Evolutionary conservation across 2,797 vertebrate species (phyloP).

Genomic region (Trichosurus vulpecula): DNA sequence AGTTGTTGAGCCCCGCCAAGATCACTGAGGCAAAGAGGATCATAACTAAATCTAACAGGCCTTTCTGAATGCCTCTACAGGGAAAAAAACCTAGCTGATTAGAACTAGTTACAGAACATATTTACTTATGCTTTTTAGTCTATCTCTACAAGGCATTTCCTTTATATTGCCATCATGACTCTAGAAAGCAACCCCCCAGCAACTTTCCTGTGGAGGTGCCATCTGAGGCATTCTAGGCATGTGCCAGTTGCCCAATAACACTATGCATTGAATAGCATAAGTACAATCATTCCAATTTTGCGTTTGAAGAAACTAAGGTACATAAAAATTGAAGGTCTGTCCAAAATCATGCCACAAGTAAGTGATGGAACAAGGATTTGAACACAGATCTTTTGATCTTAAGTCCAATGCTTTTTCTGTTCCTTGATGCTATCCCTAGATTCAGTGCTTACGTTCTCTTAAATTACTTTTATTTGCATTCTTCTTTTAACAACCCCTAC

Average conservation of each 20-base stretch:
- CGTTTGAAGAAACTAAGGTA: neutral
- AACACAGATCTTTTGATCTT: neutral
- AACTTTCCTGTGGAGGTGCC: neutral
- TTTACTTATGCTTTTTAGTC: neutral
- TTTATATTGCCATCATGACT: neutral
- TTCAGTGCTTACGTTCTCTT: neutral
- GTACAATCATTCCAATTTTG: neutral
- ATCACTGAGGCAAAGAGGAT: neutral
- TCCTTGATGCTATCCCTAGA: neutral
- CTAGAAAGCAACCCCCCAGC: neutral
- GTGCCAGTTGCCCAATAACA: neutral
- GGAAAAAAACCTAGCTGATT: neutral
- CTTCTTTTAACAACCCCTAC: neutral
- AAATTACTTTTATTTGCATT: neutral
- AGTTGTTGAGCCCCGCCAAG: neutral
- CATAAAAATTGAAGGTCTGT: neutral
- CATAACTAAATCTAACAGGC: neutral
- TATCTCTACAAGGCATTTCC: too few species aligned
- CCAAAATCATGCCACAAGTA: neutral
- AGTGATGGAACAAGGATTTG: neutral
- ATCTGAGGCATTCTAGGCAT: neutral
- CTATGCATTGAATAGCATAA: neutral
- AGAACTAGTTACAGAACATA: neutral
- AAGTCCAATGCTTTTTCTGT: neutral
- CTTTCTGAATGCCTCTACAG: neutral